Evolutionary conservation across 2,113 vertebrate genomes (phyloP).

Genomic region (Aegithalos caudatus): DNA sequence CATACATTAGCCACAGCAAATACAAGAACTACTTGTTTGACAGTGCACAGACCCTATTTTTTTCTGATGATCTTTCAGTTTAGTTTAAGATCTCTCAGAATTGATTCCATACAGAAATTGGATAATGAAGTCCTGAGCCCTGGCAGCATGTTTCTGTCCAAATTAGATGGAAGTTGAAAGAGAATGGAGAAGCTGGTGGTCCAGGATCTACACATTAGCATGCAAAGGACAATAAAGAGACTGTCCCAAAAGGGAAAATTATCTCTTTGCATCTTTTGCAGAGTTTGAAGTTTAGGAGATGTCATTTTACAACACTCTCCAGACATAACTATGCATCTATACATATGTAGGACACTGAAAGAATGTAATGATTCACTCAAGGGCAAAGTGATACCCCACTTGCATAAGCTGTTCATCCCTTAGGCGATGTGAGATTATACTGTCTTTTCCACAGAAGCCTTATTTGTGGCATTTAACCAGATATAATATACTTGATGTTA

Average conservation of each 20-base stretch:
- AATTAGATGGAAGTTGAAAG: neutral
- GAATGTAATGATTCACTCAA: conserved; percentile 33
- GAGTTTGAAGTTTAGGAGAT: neutral
- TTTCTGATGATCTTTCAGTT: neutral
- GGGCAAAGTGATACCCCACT: conserved; percentile 20
- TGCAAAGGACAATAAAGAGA: neutral
- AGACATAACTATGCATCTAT: neutral
- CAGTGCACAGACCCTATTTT: neutral
- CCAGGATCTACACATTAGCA: neutral
- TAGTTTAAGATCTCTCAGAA: neutral
- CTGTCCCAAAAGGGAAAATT: neutral
- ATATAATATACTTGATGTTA: neutral
- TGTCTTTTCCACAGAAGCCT: conserved; percentile 2
- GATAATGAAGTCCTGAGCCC: neutral
- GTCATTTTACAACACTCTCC: neutral
- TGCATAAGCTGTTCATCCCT: conserved; percentile 35
- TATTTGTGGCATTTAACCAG: conserved; percentile 9
- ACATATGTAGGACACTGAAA: conserved; percentile 24
- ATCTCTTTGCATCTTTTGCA: neutral
- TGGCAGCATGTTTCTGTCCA: neutral
- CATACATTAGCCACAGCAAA: neutral
- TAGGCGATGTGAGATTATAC: conserved; percentile 20
- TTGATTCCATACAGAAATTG: neutral
- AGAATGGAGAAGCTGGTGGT: neutral
- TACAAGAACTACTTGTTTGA: neutral